A percentile compares a stretch with the other conserved stretches of the same genome.
Evolutionary conservation across 2,113 vertebrate genomes (phyloP).

Genomic region (Megaceryle maxima): DNA sequence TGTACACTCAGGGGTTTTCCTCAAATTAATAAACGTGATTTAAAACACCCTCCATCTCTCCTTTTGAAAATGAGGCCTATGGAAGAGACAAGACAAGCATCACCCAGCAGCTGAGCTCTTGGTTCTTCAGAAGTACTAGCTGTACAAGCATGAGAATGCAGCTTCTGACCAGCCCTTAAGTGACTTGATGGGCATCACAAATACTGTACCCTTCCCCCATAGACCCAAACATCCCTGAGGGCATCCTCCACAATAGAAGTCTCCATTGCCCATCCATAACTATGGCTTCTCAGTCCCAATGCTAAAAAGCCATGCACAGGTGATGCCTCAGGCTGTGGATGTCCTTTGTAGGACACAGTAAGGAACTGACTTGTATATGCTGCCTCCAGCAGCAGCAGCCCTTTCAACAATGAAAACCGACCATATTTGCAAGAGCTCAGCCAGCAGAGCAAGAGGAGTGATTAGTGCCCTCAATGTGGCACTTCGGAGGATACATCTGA

Average conservation of each 20-base stretch:
- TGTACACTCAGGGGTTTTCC: background rate
- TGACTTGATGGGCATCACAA: background rate
- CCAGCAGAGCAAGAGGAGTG: background rate
- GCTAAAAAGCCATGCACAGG: background rate
- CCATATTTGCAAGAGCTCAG: background rate
- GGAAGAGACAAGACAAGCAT: background rate
- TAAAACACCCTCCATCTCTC: background rate
- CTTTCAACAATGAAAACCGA: background rate
- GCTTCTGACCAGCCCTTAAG: background rate
- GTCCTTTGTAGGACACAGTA: background rate
- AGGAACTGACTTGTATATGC: background rate
- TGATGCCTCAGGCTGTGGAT: background rate
- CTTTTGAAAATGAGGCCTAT: background rate
- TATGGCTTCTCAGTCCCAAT: background rate
- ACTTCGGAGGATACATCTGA: background rate
- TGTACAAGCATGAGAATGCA: background rate
- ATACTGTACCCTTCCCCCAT: background rate
- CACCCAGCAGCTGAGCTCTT: background rate
- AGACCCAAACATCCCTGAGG: background rate
- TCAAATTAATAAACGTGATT: background rate
- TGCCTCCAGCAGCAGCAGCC: background rate
- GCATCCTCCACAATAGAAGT: background rate
- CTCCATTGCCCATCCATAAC: background rate
- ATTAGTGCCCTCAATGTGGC: background rate
- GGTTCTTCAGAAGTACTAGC: background rate